Evolutionary conservation across 2,888 invertebrate species (phyloP).

Genomic region (Nomada fucata): DNA sequence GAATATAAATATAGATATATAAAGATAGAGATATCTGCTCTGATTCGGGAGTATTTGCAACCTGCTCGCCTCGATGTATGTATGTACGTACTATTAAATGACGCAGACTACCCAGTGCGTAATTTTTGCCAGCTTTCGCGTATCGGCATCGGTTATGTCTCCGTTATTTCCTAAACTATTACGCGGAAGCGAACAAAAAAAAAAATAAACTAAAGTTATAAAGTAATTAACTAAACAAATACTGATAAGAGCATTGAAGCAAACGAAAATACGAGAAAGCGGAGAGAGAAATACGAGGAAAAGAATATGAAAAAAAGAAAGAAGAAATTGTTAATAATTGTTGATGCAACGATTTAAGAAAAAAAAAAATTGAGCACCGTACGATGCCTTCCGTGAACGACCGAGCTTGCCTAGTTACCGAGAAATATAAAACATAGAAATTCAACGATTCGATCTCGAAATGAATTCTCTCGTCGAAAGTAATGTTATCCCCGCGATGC

Average conservation of each 20-base stretch:
- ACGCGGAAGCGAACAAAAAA: conserved; percentile 36
- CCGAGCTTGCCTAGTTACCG: conserved; percentile 82
- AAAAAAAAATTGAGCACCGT: conserved; percentile 77
- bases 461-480: conserved; percentile 69
- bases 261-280: conserved; percentile 44
- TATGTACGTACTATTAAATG: conserved; percentile 64
- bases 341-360: conserved; percentile 81
- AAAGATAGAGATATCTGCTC: conserved; percentile 64
- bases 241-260: conserved; percentile 37
- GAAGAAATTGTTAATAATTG: conserved; percentile 80
- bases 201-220: conserved; percentile 40
- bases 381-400: conserved; percentile 84
- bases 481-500: conserved; percentile 62
- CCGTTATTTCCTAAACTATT: conserved; percentile 59
- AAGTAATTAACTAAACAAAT: conserved; percentile 31
- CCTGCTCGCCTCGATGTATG: conserved; percentile 70
- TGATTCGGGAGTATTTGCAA: conserved; percentile 67
- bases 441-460: conserved; percentile 68
- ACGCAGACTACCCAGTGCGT: conserved; percentile 54
- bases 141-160: conserved; percentile 58
- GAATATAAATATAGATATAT: conserved; percentile 53
- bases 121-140: conserved; percentile 66
- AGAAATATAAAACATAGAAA: conserved; percentile 59
- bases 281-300: conserved; percentile 43
- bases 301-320: conserved; percentile 28